Evolutionary conservation across 2,797 vertebrate genomes (phyloP), one percentile per base, ranked within the genome.

Genomic region (Pelobates cultripes): DNA sequence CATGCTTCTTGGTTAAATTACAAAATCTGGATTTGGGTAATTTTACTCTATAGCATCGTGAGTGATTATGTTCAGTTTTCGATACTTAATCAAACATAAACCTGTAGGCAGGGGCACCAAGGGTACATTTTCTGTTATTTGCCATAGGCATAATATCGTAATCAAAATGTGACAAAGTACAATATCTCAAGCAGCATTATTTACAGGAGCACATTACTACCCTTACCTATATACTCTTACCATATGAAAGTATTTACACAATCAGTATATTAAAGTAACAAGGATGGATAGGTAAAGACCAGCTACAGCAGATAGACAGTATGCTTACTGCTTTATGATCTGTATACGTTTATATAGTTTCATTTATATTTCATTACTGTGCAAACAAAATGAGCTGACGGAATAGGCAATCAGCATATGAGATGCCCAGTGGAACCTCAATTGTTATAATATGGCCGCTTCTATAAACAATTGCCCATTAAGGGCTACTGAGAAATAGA

Each of bases 391-490:
- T 86, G 76, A 87, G 89, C 84, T 78, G 79, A 85, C 83, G 88
- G 83, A 85, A 81, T 88, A 91, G 87, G 81, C 82, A 88, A 89
- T 90, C 87, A 87, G 77, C 69, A 57, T 68, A 78, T 67, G 86
- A 88, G 85, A 78, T 43, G 81, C 74, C 57, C 86, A 64, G 44
- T 88, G 87, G 85, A 88, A 88, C 81, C 82, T 86, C 79, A 85
- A 81, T 83, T 84, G 78, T 17, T 55, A 82, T 87, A 80, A 67
- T 67, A 78, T 87, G 86, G 42, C 67, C 85, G 81, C 83, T 86
- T 87, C 85, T 89, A 85, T 88, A 85, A 89, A 87, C n/a, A 44
- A 84, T 60, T 85, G 77, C 41, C 76, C 83, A 55, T 91, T 91
- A 88, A 86, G 85, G 85, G 41, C 60, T 84, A 84, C 86, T 89